Evolutionary conservation across 2,888 invertebrate genomes (phyloP).

Genomic region (Ommatoiulus sabulosus): DNA sequence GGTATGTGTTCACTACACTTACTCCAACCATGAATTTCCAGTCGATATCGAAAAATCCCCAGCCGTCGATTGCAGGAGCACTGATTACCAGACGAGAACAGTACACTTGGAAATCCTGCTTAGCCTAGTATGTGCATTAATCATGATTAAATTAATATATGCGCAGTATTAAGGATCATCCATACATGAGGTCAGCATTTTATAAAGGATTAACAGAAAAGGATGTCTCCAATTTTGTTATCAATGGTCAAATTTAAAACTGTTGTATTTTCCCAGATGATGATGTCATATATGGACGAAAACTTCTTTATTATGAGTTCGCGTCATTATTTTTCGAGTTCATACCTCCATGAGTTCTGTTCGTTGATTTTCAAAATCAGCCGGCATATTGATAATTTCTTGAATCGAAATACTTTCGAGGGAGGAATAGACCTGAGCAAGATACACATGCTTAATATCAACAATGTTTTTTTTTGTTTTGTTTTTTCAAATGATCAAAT

Average conservation of each 20-base stretch:
- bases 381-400: background rate
- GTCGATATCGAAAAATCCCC: constrained; percentile 35
- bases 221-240: no score
- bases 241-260: no score
- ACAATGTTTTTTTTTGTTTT: no score
- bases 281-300: background rate
- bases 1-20: background rate
- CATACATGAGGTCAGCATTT: no score
- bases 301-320: no score
- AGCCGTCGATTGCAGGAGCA: constrained; percentile 7
- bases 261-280: background rate
- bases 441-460: background rate
- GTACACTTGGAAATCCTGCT: constrained; percentile 25
- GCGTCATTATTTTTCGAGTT: background rate
- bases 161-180: no score
- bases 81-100: constrained; percentile 46
- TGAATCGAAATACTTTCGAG: background rate
- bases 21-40: constrained; percentile 32
- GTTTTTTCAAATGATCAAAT: no score
- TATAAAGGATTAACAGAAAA: no score
- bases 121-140: background rate
- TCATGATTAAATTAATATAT: background rate
- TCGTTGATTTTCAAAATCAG: background rate
- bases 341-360: background rate
- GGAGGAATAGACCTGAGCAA: background rate